Conservation (phyloP, 2,113 vertebrate genomes). For the Heptranchias perlo region DNA sequence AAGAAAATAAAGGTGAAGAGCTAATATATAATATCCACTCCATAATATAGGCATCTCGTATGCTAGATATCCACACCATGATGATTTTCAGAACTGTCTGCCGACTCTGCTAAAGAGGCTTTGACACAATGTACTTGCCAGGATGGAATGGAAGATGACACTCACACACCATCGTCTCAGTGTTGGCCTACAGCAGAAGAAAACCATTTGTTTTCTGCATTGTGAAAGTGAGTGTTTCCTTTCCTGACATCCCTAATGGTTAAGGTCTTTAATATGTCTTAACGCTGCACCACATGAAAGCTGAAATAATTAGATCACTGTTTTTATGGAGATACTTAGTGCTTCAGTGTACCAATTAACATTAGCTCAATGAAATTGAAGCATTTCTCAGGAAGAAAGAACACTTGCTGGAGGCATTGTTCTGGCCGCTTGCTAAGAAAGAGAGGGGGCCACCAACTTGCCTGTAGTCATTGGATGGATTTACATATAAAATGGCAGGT, state of each 20-base stretch:
- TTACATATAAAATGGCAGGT: conserved; percentile 53
- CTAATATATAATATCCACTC: background rate
- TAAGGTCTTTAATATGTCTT: conserved; percentile 23
- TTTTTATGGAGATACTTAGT: conserved; percentile 26
- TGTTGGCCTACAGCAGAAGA: background rate
- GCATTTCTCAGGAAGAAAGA: conserved; percentile 35
- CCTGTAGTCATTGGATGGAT: conserved; percentile 48
- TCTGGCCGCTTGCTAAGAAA: conserved; percentile 46
- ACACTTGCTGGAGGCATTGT: conserved; percentile 47
- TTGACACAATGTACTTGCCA: background rate
- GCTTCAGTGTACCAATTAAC: conserved; percentile 1
- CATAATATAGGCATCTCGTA: background rate
- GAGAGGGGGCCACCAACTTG: conserved; percentile 40
- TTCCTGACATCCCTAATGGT: background rate
- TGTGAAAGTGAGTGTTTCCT: background rate
- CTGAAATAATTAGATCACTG: conserved; percentile 32
- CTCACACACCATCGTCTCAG: background rate
- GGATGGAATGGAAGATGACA: background rate
- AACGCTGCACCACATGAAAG: background rate
- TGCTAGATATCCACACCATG: background rate
- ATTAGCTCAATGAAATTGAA: conserved; percentile 19
- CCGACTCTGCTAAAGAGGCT: background rate
- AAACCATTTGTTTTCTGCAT: background rate
- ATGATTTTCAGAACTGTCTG: background rate
- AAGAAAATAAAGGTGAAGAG: background rate